Percentiles rank a stretch among this genome's conserved stretches.
These are phyloP conservation scores for Ophioderma brevispina DNA, from an alignment of 35 echinoderm and acorn worm genomes.

Conservation along the genomic window DNA sequence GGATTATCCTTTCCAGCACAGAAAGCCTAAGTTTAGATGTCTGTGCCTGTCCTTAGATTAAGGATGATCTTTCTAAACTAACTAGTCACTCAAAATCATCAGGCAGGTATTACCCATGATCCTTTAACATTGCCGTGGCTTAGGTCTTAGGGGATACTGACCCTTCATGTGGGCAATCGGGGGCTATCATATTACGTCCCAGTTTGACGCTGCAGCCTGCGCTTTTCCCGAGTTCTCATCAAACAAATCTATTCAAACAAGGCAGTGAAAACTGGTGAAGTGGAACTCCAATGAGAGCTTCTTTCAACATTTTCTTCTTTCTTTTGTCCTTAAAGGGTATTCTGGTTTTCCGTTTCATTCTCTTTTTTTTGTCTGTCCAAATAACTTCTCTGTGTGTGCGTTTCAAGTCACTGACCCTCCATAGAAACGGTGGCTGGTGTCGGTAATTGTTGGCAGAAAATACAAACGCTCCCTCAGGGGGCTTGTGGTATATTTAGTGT, in stretches of 20 bases:
- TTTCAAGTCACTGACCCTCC: neutral
- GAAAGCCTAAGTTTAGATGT: neutral
- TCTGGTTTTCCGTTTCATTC: neutral
- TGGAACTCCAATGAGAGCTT: neutral
- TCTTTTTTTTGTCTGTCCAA: neutral
- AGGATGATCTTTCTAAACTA: neutral
- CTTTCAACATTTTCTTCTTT: neutral
- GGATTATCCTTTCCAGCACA: neutral
- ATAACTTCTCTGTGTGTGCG: neutral
- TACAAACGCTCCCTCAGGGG: neutral
- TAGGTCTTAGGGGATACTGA: neutral
- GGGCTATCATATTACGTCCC: neutral
- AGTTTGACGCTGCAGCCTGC: neutral
- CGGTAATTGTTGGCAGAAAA: neutral
- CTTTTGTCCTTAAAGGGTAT: neutral
- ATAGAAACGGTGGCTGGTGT: neutral
- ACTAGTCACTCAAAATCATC: neutral
- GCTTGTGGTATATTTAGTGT: neutral
- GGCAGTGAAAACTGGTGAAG: neutral
- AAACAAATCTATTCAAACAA: neutral
- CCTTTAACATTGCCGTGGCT: neutral
- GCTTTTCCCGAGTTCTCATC: neutral
- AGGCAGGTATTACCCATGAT: neutral
- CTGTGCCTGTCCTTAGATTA: neutral
- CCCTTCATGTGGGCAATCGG: neutral